Conservation (phyloP, 2,888 invertebrate species). For the Leptarthrus brevirostris region DNA sequence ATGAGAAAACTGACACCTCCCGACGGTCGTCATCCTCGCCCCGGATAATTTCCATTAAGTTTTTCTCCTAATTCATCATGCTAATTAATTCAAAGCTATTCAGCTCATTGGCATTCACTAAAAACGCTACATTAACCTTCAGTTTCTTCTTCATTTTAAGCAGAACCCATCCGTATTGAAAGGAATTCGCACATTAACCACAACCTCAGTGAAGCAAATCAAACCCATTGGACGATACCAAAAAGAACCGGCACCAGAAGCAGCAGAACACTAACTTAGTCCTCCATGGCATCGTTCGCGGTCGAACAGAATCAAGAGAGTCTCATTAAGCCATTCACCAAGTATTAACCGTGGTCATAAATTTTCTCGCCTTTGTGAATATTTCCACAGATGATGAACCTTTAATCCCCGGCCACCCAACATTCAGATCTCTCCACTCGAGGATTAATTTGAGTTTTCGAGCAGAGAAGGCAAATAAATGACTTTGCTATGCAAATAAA, state of each 20-base stretch:
- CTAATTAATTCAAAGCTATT: slow-evolving; percentile 33
- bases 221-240: no score
- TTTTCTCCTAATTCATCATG: slow-evolving; percentile 32
- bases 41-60: background rate
- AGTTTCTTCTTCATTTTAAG: background rate
- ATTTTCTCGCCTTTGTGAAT: slow-evolving; percentile 45
- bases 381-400: slow-evolving; percentile 28
- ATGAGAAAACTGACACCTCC: slow-evolving; percentile 10
- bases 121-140: background rate
- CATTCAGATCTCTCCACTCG: background rate
- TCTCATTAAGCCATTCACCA: slow-evolving; percentile 45
- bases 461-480: slow-evolving; percentile 34
- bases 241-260: no score
- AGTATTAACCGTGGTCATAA: slow-evolving; percentile 45
- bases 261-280: no score
- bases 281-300: no score
- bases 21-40: background rate
- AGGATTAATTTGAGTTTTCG: slow-evolving; percentile 30
- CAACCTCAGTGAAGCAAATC: background rate
- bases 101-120: slow-evolving; percentile 19
- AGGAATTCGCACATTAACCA: slow-evolving; percentile 30
- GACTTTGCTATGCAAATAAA: slow-evolving; percentile 47
- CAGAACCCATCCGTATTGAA: background rate
- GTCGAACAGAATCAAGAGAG: slow-evolving; percentile 35
- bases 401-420: slow-evolving; percentile 18